Conservation (phyloP, 2,113 vertebrate species). For the Petromus typicus region DNA sequence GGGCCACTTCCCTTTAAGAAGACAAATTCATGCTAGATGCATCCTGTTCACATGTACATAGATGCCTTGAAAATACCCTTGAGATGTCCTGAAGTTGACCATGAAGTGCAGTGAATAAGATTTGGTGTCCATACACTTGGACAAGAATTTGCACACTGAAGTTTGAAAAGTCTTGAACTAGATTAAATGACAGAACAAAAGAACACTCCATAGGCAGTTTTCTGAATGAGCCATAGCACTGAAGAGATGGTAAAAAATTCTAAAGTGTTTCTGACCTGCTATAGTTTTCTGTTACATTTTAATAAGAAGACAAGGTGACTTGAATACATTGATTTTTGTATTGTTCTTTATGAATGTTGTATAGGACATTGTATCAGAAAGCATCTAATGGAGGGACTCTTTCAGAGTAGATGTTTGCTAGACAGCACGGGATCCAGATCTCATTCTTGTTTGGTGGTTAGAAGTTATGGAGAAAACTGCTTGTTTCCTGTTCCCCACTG, state of each 20-base stretch:
- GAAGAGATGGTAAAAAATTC: not conserved
- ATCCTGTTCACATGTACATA: not conserved
- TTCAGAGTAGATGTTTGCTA: not conserved
- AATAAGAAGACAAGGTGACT: not conserved
- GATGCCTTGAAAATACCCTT: conserved; percentile 51
- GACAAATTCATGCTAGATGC: not conserved
- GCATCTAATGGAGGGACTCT: not conserved
- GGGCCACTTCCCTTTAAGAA: not conserved
- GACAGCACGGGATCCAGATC: not conserved
- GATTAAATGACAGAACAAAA: conserved; percentile 60
- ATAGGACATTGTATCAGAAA: not conserved
- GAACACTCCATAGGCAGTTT: conserved; percentile 31
- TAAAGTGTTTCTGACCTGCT: not conserved
- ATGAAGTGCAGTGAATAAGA: conserved; percentile 59
- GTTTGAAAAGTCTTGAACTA: conserved; percentile 62
- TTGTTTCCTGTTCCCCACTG: not conserved
- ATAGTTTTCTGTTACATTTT: not conserved
- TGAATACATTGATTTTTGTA: not conserved
- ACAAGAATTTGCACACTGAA: conserved; percentile 23
- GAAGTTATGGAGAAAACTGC: not conserved
- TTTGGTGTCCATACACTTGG: conserved; percentile 13
- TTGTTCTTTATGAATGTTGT: not conserved
- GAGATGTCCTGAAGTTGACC: conserved; percentile 64
- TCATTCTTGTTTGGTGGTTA: not conserved
- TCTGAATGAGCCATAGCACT: conserved; percentile 1